Base-by-base conservation (phyloP, 2,888 invertebrate genomes). In the Protodeltote pygarga region DNA sequence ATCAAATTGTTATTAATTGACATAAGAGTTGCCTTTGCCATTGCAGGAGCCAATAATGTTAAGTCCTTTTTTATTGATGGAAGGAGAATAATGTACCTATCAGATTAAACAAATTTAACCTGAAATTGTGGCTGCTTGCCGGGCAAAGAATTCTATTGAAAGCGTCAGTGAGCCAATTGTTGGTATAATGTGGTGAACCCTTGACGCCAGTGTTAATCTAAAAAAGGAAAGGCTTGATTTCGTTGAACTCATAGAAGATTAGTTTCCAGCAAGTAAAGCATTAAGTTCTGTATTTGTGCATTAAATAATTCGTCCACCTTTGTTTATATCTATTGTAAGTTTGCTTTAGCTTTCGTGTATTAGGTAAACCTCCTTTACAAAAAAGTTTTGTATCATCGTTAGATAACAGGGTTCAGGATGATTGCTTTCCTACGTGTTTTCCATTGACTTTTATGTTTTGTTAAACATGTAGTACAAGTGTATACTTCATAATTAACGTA, bases 21-120 rank as follows among this genome's bases (percentile, higher is more conserved):
- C n/a, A n/a, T n/a, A n/a, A n/a, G n/a, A n/a, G n/a, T n/a, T n/a
- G n/a, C n/a, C n/a, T n/a, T n/a, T n/a, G n/a, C n/a, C n/a, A n/a
- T n/a, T 13, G 6, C 6, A 27, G 8, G 38, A 40, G 44, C 47
- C 58, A 63, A 71, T 75, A 75, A 75, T 70, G 52, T 62, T 54
- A 51, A 49, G 53, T 54, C 63, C 46, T 61, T 53, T 44, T 66
- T 87, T 86, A 89, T 87, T 86, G 84, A 88, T 86, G 80, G 83
- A 71, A 71, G 73, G 74, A 76, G 74, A 81, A n/a, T n/a, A 83
- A 79, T 75, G 81, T 86, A n/a, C n/a, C n/a, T n/a, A 84, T 85
- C 79, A 81, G 79, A 87, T 87, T 83, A 81, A 85, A 88, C 83
- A 79, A 77, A 85, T 80, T 80, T 78, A 82, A 78, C 77, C 70